A percentile compares a stretch with the other conserved stretches of the same genome.
phyloP scores from a whole-genome alignment of 2,113 vertebrate species.

The Corythaixoides concolor region DNA sequence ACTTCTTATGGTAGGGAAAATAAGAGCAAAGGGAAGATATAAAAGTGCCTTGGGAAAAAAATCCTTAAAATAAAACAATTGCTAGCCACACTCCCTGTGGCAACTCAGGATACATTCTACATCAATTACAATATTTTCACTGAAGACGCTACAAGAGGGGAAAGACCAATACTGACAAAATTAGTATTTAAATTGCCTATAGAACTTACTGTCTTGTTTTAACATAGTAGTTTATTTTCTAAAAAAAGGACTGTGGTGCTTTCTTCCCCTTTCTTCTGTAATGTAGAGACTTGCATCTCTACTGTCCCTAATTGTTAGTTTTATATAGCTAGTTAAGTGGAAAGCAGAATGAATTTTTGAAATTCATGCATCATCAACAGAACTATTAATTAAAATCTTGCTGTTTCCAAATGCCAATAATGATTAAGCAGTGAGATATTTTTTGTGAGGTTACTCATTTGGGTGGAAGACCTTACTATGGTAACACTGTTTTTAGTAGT shows the following conservation, averaged over 20 bases:
- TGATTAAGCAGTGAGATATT: neutral
- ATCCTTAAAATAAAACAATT: neutral
- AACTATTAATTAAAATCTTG: constrained; percentile 4
- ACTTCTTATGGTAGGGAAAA: neutral
- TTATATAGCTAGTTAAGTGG: neutral
- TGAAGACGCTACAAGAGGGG: neutral
- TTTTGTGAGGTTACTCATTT: constrained; percentile 8
- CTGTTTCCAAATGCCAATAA: neutral
- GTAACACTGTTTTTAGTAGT: neutral
- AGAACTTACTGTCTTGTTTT: neutral
- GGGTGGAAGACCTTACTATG: neutral
- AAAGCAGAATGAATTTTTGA: neutral
- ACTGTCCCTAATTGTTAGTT: neutral
- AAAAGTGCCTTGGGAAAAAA: neutral
- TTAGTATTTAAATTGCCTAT: neutral
- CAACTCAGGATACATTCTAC: neutral
- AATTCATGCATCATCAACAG: neutral
- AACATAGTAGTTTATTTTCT: neutral
- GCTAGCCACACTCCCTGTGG: neutral
- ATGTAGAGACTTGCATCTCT: neutral
- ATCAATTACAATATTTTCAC: neutral
- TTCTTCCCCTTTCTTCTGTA: neutral
- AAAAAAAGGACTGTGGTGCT: neutral
- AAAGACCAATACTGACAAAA: neutral
- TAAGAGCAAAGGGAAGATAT: neutral